Percentiles rank a stretch among this genome's conserved stretches.
Conservation (phyloP, 2,888 invertebrate species). For the Mechanitis mazaeus region DNA sequence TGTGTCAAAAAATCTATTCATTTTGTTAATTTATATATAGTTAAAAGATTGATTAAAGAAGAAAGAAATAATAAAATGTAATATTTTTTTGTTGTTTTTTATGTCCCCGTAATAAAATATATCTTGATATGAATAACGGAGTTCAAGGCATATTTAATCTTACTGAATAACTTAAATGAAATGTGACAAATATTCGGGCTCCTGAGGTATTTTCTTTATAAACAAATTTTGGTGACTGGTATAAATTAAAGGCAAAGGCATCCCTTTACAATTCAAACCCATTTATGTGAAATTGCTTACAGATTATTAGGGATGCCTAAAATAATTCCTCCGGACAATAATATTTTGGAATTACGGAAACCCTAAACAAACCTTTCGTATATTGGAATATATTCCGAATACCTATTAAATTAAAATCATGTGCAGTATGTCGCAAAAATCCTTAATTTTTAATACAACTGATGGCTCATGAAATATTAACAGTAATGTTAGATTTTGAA, state of each 20-base stretch:
- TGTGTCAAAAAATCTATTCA: too few species aligned
- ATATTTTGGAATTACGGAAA: constrained; percentile 28
- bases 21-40: too few species aligned
- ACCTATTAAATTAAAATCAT: constrained; percentile 11
- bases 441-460: too few species aligned
- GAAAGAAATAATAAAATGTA: background rate
- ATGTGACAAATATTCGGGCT: constrained; percentile 31
- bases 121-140: background rate
- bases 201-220: constrained; percentile 36
- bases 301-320: constrained; percentile 59
- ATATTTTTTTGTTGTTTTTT: background rate
- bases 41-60: background rate
- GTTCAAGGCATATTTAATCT: constrained; percentile 20
- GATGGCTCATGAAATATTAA: too few species aligned
- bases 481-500: too few species aligned
- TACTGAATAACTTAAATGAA: constrained; percentile 23
- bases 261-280: constrained; percentile 44
- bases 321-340: constrained; percentile 45
- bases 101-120: constrained; percentile 15
- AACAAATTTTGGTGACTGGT: constrained; percentile 35
- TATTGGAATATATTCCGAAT: constrained; percentile 24
- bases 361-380: constrained; percentile 20
- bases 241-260: constrained; percentile 47
- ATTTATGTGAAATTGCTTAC: constrained; percentile 60
- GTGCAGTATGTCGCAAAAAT: constrained; percentile 10